Evolutionary conservation across 2,113 vertebrate genomes (phyloP), one percentile per base, ranked within the genome.

Genomic region (Microcebus tavaratra): DNA sequence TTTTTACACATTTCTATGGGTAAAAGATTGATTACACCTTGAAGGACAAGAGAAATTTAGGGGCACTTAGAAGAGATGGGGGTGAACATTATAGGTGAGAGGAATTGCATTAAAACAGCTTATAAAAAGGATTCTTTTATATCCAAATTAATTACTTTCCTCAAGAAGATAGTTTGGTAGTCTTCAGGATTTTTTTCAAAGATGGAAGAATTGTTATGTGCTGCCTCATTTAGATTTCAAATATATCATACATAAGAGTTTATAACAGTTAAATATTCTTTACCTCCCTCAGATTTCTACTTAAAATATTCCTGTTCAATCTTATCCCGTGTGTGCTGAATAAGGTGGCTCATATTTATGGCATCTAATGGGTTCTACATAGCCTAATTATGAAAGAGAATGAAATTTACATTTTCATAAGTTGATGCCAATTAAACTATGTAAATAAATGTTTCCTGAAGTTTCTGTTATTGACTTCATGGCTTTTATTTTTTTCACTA

Each of bases 391-490:
- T 92, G 72, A 90, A 96, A 96, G 85, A 94, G 57, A 72, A 90
- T 94, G 65, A 95, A 96, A 96, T 92, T 86, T 59, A 96, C 92
- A 94, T 68, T 72, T 97, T 94, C 29, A n/a, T 90, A 94, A 93
- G 36, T 96, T 70, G 29, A 6, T 96, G 29, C 79, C 65, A 96
- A 90, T 98, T 97, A 96, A 93, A 34, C 65, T 81, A 83, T 75
- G 63, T 67, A 95, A 97, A 95, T 94, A 72, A 91, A 65, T 93
- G 36, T 59, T 92, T 97, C 27, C 50, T 96, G 48, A 63, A 81
- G 53, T 91, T 96, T 95, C 45, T 96, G 31, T 83, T 89, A 42
- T 78, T 95, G 59, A 94, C 72, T 97, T 96, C 31, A 78, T 96
- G 85, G 45, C 67, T 92, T 92, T 57, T 83, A 80, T 15, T 80